Evolutionary conservation across 2,888 invertebrate species (phyloP).

Genomic region (Selenia dentaria): DNA sequence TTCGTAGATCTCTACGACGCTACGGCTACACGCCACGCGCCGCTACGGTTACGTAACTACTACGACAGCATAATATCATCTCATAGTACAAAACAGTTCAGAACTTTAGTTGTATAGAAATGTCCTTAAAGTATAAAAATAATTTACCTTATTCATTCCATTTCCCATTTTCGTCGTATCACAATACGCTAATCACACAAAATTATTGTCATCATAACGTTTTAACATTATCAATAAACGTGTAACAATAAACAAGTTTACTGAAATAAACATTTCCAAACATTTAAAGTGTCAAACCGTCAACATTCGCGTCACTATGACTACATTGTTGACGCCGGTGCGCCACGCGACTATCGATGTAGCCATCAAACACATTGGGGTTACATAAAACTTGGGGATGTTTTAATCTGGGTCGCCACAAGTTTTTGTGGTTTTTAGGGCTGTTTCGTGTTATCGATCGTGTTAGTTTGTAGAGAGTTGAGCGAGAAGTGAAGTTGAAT

Average conservation of each 20-base stretch:
- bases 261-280: conserved; percentile 48
- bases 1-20: conserved; percentile 18
- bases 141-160: conserved; percentile 95
- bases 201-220: conserved; percentile 57
- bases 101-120: too few relatives aligned
- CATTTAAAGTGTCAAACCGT: conserved; percentile 63
- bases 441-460: conserved; percentile 55
- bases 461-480: conserved; percentile 42
- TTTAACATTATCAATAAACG: conserved; percentile 49
- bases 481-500: conserved; percentile 32
- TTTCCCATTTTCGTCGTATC: conserved; percentile 87
- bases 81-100: too few relatives aligned
- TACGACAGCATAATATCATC: conserved; percentile 20
- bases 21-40: conserved; percentile 46
- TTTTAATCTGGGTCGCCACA: conserved; percentile 34
- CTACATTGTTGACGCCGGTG: conserved; percentile 81
- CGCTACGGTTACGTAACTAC: conserved; percentile 59
- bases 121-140: conserved; percentile 11
- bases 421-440: conserved; percentile 31
- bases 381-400: conserved; percentile 45
- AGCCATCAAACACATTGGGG: conserved; percentile 42
- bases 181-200: conserved; percentile 46
- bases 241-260: conserved; percentile 52
- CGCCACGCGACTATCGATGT: conserved; percentile 58
- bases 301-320: conserved; percentile 79